Percentiles rank a stretch among this genome's conserved stretches.
phyloP scores from a whole-genome alignment of 2,797 vertebrate species.

The Manis javanica region DNA sequence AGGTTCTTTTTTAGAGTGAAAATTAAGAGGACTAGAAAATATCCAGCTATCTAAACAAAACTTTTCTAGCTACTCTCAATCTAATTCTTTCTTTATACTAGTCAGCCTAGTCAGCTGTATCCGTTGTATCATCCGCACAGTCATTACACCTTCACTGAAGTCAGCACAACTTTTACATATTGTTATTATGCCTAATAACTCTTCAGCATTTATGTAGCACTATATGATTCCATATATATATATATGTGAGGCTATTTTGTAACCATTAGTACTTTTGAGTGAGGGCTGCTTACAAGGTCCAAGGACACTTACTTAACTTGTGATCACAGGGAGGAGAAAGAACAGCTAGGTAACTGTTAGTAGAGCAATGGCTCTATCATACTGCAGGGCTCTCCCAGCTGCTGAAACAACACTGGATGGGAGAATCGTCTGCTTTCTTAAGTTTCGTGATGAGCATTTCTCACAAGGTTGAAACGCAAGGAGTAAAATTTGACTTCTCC shows the following conservation, averaged over 20 bases:
- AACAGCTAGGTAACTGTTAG: background rate
- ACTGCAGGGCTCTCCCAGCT: background rate
- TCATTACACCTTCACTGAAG: background rate
- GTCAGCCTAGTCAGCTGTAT: background rate
- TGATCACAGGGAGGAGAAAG: constrained; percentile 22
- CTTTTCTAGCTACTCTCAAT: background rate
- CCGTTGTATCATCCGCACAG: background rate
- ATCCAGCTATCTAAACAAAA: background rate
- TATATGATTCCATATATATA: no score
- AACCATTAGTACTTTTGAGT: no score
- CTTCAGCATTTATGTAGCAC: no score
- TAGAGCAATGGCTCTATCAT: background rate
- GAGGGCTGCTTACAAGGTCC: no score
- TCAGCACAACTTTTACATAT: background rate
- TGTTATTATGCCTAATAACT: background rate
- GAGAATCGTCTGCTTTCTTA: background rate
- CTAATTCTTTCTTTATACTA: background rate
- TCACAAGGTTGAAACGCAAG: constrained; percentile 67
- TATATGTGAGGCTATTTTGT: no score
- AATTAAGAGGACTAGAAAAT: background rate
- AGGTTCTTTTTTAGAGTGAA: background rate
- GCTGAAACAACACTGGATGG: background rate
- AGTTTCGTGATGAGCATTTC: background rate
- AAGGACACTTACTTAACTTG: constrained; percentile 9
- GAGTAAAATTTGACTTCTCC: constrained; percentile 33